Percentiles rank a stretch among this genome's conserved stretches.
Evolutionary conservation across 2,797 vertebrate genomes (phyloP).

Genomic region (Petrocephalus sullivani): DNA sequence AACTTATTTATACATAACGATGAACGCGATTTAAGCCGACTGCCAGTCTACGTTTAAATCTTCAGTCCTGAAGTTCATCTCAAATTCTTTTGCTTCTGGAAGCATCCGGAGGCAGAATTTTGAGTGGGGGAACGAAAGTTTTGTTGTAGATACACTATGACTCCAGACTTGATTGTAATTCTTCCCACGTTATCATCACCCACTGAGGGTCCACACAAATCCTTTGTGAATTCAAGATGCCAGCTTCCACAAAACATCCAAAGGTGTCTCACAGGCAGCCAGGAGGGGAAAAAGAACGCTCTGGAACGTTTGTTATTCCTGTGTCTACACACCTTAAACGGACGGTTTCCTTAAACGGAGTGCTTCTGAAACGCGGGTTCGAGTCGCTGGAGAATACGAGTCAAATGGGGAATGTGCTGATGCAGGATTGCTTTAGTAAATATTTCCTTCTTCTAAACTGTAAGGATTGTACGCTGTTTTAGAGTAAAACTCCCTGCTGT

Average conservation of each 20-base stretch:
- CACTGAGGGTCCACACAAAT: background rate
- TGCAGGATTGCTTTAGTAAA: background rate
- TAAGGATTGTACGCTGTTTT: background rate
- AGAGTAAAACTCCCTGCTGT: background rate
- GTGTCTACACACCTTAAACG: background rate
- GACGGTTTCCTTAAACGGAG: background rate
- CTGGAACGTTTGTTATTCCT: background rate
- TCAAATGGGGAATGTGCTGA: background rate
- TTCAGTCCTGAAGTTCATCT: constrained; percentile 40
- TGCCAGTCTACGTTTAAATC: constrained; percentile 45
- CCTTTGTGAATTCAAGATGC: background rate
- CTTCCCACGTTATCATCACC: constrained; percentile 37
- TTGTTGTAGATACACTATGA: background rate
- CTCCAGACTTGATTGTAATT: constrained; percentile 36
- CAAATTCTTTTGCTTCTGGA: constrained; percentile 35
- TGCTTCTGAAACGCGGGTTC: background rate
- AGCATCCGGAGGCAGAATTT: constrained; percentile 23
- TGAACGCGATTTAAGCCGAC: constrained; percentile 44
- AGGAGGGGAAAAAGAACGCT: background rate
- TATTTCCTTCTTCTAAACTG: background rate
- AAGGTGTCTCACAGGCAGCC: background rate
- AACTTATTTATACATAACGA: constrained; percentile 27
- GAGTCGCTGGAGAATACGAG: background rate
- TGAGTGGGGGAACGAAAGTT: background rate
- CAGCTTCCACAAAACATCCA: background rate